Percentiles rank a stretch among this genome's conserved stretches.
phyloP scores from a whole-genome alignment of 1,140 invertebrate species.

The Drosophila paulistorum region DNA sequence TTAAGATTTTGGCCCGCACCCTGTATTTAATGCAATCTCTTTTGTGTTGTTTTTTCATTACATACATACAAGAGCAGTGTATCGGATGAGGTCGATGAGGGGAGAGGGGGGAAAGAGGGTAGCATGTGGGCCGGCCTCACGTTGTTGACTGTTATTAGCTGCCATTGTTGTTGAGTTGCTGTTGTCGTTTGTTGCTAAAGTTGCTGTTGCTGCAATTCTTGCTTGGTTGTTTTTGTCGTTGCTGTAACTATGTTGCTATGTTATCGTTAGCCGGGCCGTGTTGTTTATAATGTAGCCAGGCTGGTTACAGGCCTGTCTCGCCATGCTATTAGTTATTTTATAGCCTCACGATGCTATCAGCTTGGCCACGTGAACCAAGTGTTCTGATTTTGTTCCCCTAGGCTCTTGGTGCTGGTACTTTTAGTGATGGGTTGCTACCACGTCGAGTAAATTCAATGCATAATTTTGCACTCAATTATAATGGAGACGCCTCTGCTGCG shows the following conservation, averaged over 20 bases:
- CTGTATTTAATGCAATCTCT: constrained; percentile 2
- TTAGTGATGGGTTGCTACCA: not conserved
- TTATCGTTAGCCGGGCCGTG: constrained; percentile 58
- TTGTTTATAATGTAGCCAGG: constrained; percentile 70
- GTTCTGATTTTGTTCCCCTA: constrained; percentile 5
- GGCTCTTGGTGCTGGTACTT: not conserved
- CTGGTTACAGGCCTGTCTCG: constrained; percentile 23
- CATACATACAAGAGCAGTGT: not conserved
- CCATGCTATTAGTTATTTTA: constrained; percentile 73
- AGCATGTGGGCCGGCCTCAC: constrained; percentile 22
- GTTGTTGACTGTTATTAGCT: constrained; percentile 69
- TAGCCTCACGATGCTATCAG: constrained; percentile 65
- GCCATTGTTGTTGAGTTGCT: constrained; percentile 57
- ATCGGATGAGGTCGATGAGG: not conserved
- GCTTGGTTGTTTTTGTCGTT: constrained; percentile 13
- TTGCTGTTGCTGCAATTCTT: constrained; percentile 3
- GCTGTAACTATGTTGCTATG: constrained; percentile 51
- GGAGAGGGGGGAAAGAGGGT: not conserved
- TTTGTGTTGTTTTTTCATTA: not conserved
- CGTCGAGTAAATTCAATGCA: constrained; percentile 63
- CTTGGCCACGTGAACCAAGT: constrained; percentile 40
- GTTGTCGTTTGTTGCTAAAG: constrained; percentile 28
- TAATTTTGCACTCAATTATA: constrained; percentile 81
- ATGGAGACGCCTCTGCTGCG: constrained; percentile 48
- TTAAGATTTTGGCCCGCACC: not conserved